Base-by-base conservation (phyloP, 2,113 vertebrate species). In the Myxocyprinus asiaticus region DNA sequence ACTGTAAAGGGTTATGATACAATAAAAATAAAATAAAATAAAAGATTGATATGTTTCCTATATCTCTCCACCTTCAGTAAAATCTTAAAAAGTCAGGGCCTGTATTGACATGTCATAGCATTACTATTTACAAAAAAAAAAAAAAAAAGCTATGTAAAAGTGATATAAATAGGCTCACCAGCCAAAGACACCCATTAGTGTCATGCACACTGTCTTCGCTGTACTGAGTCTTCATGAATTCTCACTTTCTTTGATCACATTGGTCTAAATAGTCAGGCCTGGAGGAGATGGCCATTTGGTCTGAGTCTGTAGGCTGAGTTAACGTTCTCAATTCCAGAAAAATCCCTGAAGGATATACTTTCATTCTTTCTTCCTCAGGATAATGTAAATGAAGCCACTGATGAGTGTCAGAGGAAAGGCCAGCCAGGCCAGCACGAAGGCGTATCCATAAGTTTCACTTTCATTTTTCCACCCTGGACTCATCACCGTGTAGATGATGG, bases 371-470 rank as follows among this genome's bases (percentile, higher is more conserved):
- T 99, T 99, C 89, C 96, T 95, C 85, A 99, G 90, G 87, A 99
- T 93, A 85, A 98, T 91, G 9, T 98, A 99, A 93, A 99, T 70
- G 81, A 98, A 90, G 33, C 96, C 96, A 0, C 97, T 98, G 89
- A 96, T 89, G 22, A 97, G 92, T 47, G 94, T 93, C 78, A 99
- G 86, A 3, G 98, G 97, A 90, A 99, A 97, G 4, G 96, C 94
- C 89, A 98, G 88, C 98, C 98, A 99, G 4, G 97, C 96, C 91
- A 98, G 87, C 86, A 97, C 94, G 62, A 98, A 99, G 81, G 96
- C 90, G 0, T 95, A 98, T 82, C 98, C 98, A 22, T 84, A 87
- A 7, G 47, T 9, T 2, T 76, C 79, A 0, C 8, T 53, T 0
- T 47, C 50, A 0, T 45, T 0, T 61, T 58, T 5, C 0, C 0